These are phyloP conservation scores for Thalpophila matura DNA, from an alignment of 2,888 invertebrate species.

Conservation along the genomic window DNA sequence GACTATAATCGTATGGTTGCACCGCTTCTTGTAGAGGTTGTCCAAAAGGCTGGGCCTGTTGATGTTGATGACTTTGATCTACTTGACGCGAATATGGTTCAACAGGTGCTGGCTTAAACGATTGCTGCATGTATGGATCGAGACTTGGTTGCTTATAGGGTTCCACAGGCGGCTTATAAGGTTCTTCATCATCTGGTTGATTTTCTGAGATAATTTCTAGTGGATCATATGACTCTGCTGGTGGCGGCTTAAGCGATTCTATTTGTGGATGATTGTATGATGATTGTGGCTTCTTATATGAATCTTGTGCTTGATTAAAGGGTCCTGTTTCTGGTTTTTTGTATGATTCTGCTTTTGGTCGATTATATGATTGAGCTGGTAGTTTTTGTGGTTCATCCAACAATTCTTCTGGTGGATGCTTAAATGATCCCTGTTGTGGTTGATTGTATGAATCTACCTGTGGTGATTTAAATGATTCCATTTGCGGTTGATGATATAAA, in stretches of 20 bases:
- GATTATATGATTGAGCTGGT: background rate
- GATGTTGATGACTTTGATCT: background rate
- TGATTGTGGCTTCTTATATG: slow-evolving; percentile 1
- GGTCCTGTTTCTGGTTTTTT: slow-evolving; percentile 12
- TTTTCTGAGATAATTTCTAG: slow-evolving; percentile 35
- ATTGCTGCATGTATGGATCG: background rate
- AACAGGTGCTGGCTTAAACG: background rate
- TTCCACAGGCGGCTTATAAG: slow-evolving; percentile 8
- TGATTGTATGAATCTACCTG: background rate
- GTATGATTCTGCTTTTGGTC: background rate
- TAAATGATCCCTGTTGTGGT: background rate
- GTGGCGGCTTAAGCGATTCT: slow-evolving; percentile 7
- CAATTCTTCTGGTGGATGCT: background rate
- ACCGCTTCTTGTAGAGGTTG: background rate
- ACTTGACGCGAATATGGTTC: background rate
- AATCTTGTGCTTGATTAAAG: slow-evolving; percentile 6
- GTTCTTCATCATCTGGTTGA: slow-evolving; percentile 6
- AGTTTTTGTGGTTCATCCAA: background rate
- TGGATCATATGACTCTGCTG: slow-evolving; percentile 24
- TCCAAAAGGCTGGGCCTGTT: background rate
- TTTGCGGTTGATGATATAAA: slow-evolving; percentile 9
- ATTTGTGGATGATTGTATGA: background rate
- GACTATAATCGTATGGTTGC: background rate
- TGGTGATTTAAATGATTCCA: background rate
- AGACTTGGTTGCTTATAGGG: slow-evolving; percentile 2